A percentile compares a stretch with the other conserved stretches of the same genome.
These are phyloP conservation scores for Labroides dimidiatus DNA, from an alignment of 2,797 vertebrate species.

Conservation along the genomic window DNA sequence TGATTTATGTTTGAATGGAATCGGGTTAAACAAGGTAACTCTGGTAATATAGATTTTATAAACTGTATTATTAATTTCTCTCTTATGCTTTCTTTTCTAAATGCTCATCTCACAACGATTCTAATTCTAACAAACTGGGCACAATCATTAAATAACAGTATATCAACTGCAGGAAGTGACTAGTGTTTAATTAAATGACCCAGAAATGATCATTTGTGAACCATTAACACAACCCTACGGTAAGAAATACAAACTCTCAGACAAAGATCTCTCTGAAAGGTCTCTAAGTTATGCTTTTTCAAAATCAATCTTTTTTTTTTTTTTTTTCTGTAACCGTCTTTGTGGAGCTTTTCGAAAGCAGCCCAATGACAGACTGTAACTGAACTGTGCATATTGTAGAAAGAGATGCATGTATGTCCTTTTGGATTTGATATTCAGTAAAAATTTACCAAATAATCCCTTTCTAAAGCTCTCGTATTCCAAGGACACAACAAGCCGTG, in stretches of 20 bases:
- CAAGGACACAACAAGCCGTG: constrained; percentile 47
- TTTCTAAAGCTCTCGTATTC: constrained; percentile 42
- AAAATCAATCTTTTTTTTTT: constrained; percentile 13
- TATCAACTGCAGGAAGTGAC: not conserved
- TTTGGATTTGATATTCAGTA: constrained; percentile 63
- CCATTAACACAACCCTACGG: not conserved
- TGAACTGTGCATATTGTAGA: constrained; percentile 73
- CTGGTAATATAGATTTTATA: too few species aligned
- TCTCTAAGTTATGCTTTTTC: constrained; percentile 9
- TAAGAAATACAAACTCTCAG: constrained; percentile 1
- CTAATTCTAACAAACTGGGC: not conserved
- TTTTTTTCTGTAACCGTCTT: constrained; percentile 27
- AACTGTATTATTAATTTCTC: not conserved
- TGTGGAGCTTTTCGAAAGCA: constrained; percentile 50
- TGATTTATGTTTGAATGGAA: too few species aligned
- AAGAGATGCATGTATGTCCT: constrained; percentile 76
- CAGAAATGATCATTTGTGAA: constrained; percentile 1
- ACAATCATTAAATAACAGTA: not conserved
- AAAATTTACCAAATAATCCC: constrained; percentile 37
- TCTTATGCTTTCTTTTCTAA: not conserved
- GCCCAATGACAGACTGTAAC: constrained; percentile 40
- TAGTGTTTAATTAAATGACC: not conserved
- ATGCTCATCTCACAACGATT: not conserved
- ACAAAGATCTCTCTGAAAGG: not conserved
- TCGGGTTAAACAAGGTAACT: not conserved